These are phyloP conservation scores for Etia nguti DNA, from an alignment of 2,113 vertebrate species.

Conservation along the genomic window DNA sequence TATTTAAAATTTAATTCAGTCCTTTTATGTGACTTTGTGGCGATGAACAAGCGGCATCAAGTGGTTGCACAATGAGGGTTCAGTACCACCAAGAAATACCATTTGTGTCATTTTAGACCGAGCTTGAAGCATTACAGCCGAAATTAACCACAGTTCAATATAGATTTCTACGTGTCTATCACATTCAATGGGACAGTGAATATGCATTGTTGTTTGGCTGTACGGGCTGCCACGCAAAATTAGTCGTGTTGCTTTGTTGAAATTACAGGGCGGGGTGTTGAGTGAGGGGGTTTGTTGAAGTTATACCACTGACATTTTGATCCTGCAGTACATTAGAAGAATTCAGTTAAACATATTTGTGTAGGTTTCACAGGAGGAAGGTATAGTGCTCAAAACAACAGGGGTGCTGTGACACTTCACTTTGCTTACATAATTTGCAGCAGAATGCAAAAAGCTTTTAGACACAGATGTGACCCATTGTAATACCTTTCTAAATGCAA, in stretches of 20 bases:
- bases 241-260: conserved; percentile 54
- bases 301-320: conserved; percentile 65
- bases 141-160: conserved; percentile 66
- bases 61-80: conserved; percentile 63
- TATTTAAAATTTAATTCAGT: conserved; percentile 47
- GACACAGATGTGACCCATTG: conserved; percentile 79
- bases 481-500: conserved; percentile 81
- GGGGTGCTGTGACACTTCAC: conserved; percentile 72
- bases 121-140: conserved; percentile 45
- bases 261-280: conserved; percentile 53
- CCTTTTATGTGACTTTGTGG: conserved; percentile 68
- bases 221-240: conserved; percentile 57
- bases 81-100: conserved; percentile 52
- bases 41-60: conserved; percentile 68
- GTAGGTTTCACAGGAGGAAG: conserved; percentile 73
- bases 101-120: conserved; percentile 56
- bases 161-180: conserved; percentile 56
- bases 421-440: conserved; percentile 77
- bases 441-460: conserved; percentile 81
- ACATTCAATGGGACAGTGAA: conserved; percentile 51
- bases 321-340: conserved; percentile 68
- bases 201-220: conserved; percentile 54
- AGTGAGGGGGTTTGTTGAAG: conserved; percentile 59
- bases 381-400: conserved; percentile 72
- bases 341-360: conserved; percentile 67